phyloP scores from a whole-genome alignment of 2,888 invertebrate species.

The Leptinotarsa haldemani region DNA sequence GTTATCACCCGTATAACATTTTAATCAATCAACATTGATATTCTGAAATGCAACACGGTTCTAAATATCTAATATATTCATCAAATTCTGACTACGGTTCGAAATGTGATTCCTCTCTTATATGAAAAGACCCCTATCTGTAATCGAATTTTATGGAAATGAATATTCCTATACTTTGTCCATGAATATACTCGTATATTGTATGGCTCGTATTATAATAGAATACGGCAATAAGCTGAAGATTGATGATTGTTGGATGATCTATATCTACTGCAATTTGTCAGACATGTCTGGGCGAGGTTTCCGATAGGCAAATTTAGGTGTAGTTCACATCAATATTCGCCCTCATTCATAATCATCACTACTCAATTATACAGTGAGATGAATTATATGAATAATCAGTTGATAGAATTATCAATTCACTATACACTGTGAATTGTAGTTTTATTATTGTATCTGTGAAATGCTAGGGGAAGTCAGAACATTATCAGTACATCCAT shows the following conservation, averaged over 20 bases:
- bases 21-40: not conserved
- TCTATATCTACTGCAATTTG: conserved; percentile 39
- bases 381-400: too few species aligned
- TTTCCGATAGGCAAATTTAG: conserved; percentile 34
- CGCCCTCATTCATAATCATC: not conserved
- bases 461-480: too few species aligned
- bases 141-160: not conserved
- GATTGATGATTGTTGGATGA: conserved; percentile 40
- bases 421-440: too few species aligned
- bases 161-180: conserved; percentile 20
- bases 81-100: not conserved
- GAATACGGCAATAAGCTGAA: conserved; percentile 34
- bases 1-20: not conserved
- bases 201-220: conserved; percentile 31
- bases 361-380: too few species aligned
- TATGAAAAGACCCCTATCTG: not conserved
- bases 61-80: not conserved
- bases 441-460: too few species aligned
- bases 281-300: conserved; percentile 32
- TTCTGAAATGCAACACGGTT: not conserved
- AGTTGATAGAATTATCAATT: too few species aligned
- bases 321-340: conserved; percentile 31
- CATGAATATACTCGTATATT: conserved; percentile 24
- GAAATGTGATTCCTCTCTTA: not conserved
- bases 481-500: too few species aligned